A percentile compares a stretch with the other conserved stretches of the same genome.
phyloP scores from a whole-genome alignment of 2,113 vertebrate genomes.

The Heliornis fulica region DNA sequence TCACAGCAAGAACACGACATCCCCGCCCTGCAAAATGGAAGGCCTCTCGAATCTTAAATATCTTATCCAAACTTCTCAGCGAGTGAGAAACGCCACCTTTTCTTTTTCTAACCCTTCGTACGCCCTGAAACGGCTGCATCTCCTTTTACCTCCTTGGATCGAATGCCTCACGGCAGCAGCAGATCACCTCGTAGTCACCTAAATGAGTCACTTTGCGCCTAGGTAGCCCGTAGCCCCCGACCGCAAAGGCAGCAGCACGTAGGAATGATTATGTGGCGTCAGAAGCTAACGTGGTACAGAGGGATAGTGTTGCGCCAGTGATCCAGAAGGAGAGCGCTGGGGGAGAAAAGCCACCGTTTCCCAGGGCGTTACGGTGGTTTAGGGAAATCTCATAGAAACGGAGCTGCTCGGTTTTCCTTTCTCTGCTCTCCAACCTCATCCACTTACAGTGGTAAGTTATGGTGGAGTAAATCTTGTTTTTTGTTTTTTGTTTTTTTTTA shows the following conservation, averaged over 20 bases:
- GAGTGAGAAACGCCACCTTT: neutral
- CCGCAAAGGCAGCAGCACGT: neutral
- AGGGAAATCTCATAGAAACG: neutral
- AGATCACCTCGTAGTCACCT: neutral
- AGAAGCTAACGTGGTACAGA: neutral
- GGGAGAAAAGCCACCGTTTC: neutral
- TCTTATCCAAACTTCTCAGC: neutral
- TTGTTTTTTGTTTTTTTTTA: no score
- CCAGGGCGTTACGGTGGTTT: neutral
- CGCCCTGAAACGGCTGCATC: rapidly evolving
- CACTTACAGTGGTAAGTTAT: neutral
- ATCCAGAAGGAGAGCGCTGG: neutral
- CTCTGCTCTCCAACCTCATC: neutral
- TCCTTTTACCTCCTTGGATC: neutral
- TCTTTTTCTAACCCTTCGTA: neutral
- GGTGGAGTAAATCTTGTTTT: neutral
- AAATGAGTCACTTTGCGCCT: neutral
- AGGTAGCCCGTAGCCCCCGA: rapidly evolving
- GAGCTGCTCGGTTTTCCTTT: neutral
- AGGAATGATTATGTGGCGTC: rapidly evolving
- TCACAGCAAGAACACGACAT: neutral
- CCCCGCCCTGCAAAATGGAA: neutral
- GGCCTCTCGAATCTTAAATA: neutral
- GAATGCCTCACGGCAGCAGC: neutral
- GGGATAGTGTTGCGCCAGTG: neutral